Conservation (phyloP, 2,888 invertebrate species). For the Eurytoma californica region DNA sequence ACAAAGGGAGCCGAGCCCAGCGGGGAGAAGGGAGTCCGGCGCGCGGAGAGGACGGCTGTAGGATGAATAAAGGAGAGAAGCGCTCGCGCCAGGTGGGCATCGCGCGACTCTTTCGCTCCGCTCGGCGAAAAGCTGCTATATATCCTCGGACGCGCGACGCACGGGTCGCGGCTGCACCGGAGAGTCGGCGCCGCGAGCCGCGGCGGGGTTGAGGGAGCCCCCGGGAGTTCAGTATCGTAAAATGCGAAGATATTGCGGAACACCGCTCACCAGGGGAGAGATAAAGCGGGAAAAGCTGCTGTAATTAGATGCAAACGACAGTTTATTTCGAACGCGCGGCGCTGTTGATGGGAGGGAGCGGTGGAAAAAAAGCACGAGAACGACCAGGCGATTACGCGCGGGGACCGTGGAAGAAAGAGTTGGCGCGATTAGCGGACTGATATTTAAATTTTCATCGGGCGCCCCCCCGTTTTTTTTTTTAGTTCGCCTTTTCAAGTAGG, state of each 20-base stretch:
- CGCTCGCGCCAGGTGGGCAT: constrained; percentile 58
- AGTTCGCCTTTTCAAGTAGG: not conserved
- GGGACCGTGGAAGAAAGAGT: not conserved
- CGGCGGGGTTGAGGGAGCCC: constrained; percentile 9
- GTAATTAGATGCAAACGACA: constrained; percentile 37
- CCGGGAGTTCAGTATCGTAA: constrained; percentile 8
- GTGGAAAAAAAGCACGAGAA: not conserved
- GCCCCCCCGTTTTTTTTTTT: not conserved
- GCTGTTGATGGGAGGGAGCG: not conserved
- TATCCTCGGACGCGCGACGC: not conserved
- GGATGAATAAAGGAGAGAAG: constrained; percentile 42
- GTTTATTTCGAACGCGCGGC: constrained; percentile 6
- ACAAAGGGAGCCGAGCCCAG: constrained; percentile 36
- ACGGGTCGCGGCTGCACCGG: too few relatives aligned
- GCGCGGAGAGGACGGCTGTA: not conserved
- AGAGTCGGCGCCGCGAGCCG: not conserved
- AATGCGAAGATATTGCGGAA: not conserved
- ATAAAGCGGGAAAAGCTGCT: not conserved
- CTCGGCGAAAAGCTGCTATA: constrained; percentile 9
- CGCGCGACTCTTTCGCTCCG: constrained; percentile 52
- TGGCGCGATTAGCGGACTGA: not conserved
- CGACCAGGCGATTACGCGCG: not conserved
- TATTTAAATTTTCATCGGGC: not conserved
- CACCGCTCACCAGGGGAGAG: not conserved
- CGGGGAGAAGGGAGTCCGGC: not conserved